phyloP scores from a whole-genome alignment of 2,113 vertebrate species.

The Phalacrocorax aristotelis region DNA sequence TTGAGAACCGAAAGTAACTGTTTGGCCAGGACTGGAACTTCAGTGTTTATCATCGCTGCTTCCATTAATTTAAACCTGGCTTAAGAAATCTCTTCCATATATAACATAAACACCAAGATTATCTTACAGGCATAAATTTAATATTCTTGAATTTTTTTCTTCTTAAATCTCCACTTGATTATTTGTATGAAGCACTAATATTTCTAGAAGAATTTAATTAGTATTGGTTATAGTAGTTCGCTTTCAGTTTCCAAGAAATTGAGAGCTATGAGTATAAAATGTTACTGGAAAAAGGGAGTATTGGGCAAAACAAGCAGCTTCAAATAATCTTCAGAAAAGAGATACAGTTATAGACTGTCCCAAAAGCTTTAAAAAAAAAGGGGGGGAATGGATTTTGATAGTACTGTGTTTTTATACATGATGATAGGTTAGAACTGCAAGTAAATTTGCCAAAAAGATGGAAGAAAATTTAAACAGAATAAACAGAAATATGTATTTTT shows the following conservation, averaged over 20 bases:
- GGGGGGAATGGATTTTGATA: not conserved
- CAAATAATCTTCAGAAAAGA: not conserved
- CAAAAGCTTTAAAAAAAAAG: not conserved
- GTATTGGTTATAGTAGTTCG: not conserved
- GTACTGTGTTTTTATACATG: slow-evolving; percentile 6
- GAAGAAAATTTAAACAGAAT: slow-evolving; percentile 48
- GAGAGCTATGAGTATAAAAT: not conserved
- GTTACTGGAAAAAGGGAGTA: not conserved
- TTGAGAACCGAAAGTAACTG: not conserved
- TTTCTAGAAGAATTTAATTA: not conserved
- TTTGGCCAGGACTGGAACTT: not conserved
- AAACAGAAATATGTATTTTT: slow-evolving; percentile 56
- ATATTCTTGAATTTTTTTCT: not conserved
- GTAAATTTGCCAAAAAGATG: slow-evolving; percentile 2
- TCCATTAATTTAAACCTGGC: not conserved
- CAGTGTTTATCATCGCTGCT: not conserved
- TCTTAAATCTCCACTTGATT: not conserved
- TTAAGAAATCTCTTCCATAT: not conserved
- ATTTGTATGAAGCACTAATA: not conserved
- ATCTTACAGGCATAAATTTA: not conserved
- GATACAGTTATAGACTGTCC: slow-evolving; percentile 6
- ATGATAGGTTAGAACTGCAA: not conserved
- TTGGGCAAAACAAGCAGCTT: not conserved
- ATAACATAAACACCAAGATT: not conserved
- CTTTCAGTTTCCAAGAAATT: not conserved